Conservation (phyloP, 2,888 invertebrate genomes). For the Dicroscelio sp. region DNA sequence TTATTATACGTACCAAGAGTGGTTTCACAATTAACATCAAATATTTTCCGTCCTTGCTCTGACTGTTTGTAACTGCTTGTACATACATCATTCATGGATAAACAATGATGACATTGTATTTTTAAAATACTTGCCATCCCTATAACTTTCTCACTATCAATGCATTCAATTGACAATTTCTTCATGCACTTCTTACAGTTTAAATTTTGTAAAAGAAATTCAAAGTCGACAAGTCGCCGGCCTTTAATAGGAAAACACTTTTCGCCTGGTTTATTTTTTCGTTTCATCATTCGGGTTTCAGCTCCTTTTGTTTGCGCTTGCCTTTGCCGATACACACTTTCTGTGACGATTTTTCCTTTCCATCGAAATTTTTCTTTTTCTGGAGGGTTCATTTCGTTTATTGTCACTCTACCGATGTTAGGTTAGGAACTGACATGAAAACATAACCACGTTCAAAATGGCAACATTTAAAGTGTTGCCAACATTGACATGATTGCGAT, state of each 20-base stretch:
- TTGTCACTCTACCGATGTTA: too few species aligned
- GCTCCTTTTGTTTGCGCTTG: not conserved
- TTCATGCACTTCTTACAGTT: constrained; percentile 26
- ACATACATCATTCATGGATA: not conserved
- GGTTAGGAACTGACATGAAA: too few species aligned
- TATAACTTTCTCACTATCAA: constrained; percentile 43
- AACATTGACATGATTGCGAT: too few species aligned
- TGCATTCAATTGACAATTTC: constrained; percentile 59
- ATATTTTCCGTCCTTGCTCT: not conserved
- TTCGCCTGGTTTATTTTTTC: not conserved
- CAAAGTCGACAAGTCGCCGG: constrained; percentile 7
- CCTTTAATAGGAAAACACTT: not conserved
- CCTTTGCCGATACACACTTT: constrained; percentile 11
- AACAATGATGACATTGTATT: constrained; percentile 54
- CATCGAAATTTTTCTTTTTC: constrained; percentile 10
- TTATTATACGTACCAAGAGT: constrained; percentile 39
- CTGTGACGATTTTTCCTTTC: constrained; percentile 22
- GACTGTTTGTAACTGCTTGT: not conserved
- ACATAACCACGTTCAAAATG: too few species aligned
- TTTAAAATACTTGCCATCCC: constrained; percentile 69
- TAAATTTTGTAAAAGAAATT: not conserved
- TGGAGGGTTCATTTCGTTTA: not conserved
- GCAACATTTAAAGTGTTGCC: too few species aligned
- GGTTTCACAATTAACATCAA: constrained; percentile 42
- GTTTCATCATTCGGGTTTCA: not conserved